Evolutionary conservation across 2,888 invertebrate genomes (phyloP).

Genomic region (Lottia gigantea): DNA sequence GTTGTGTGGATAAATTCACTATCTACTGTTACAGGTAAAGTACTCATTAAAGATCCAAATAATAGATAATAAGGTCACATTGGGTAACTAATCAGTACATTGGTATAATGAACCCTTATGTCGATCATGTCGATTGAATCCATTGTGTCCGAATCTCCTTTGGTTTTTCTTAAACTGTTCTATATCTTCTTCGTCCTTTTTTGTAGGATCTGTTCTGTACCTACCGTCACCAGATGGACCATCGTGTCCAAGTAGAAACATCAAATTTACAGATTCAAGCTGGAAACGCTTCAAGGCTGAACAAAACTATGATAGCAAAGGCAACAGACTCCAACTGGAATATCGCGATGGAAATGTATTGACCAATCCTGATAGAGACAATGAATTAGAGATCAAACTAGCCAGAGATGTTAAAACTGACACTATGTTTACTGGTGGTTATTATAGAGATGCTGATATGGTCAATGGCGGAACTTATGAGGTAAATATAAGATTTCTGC

Average conservation of each 20-base stretch:
- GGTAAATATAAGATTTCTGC: background rate
- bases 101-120: too few relatives aligned
- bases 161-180: too few relatives aligned
- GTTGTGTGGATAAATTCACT: conserved; percentile 33
- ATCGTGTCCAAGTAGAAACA: conserved; percentile 26
- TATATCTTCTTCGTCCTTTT: background rate
- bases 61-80: too few relatives aligned
- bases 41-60: too few relatives aligned
- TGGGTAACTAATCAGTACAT: too few relatives aligned
- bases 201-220: conserved; percentile 29
- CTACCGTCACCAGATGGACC: conserved; percentile 27
- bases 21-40: conserved; percentile 28
- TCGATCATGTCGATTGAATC: too few relatives aligned
- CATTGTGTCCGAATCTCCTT: too few relatives aligned
- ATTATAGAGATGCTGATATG: conserved; percentile 25
- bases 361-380: conserved; percentile 8
- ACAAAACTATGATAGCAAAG: conserved; percentile 18
- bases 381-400: conserved; percentile 14
- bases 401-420: conserved; percentile 14
- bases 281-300: conserved; percentile 21
- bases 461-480: conserved; percentile 23
- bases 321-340: conserved; percentile 12
- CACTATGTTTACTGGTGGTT: conserved; percentile 22
- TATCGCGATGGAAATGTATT: conserved; percentile 17
- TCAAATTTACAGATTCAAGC: conserved; percentile 14